Base-by-base conservation (phyloP, 2,797 vertebrate species). In the Galaxias olidus region DNA sequence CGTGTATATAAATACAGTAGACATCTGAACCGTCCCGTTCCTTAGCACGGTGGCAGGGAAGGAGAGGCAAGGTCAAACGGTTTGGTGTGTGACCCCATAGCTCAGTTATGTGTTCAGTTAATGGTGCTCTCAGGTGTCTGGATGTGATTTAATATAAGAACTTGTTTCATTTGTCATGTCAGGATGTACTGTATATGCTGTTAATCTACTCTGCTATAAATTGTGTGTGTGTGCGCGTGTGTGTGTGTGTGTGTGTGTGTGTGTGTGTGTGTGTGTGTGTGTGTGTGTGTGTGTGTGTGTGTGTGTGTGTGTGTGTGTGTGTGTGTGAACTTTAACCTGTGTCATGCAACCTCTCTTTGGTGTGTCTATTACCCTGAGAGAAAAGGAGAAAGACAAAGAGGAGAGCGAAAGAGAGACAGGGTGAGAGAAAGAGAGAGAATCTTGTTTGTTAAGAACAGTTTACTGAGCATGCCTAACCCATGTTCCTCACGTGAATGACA, bases 311-410 rank as follows among this genome's bases (percentile, higher is more conserved):
- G 14, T 52, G 60, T 19, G n/a, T n/a, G n/a, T n/a, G n/a, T n/a
- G n/a, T n/a, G n/a, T n/a, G n/a, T 86, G 74, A 71, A 80, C 75
- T 63, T 71, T 68, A 45, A 74, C 65, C 81, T 89, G 74, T 0
- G 81, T 44, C 80, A 76, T 46, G 75, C 68, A 0, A 88, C 72
- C 91, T 96, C 77, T 95, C 90, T 0, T 93, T 83, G 4, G 60
- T 89, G 94, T 91, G 71, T 93, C 74, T 0, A 95, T 93, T 71
- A 73, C 78, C 84, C 96, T 98, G 82, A 57, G 30, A 72, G 15
- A 43, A 62, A 14, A 10, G 49, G 10, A 48, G 45, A 11, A 15
- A 12, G 40, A n/a, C 51, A 8, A 10, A 46, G 20, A 69, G 40
- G 18, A 60, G 20, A 63, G 11, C 48, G 45, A 61, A 43, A 41